Conservation (phyloP, 2,113 vertebrate species). For the Scophthalmus maximus region DNA sequence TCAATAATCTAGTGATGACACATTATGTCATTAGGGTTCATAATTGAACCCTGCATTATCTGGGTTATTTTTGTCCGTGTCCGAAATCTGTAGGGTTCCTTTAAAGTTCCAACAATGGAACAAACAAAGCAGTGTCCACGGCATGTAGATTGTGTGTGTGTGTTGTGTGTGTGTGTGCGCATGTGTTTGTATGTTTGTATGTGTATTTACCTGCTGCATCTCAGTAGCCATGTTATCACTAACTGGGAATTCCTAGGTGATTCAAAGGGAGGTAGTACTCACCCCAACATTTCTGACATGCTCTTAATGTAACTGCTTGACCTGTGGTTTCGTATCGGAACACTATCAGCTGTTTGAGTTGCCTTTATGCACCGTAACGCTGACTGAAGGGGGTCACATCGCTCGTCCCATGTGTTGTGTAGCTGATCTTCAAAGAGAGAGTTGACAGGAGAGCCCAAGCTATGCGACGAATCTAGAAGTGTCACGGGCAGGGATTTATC, state of each 20-base stretch:
- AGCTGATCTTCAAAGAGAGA: conserved; percentile 5
- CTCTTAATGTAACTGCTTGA: conserved; percentile 20
- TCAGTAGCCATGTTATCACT: neutral
- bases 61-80: no score
- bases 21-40: no score
- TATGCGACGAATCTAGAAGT: no score
- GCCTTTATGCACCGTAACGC: conserved; percentile 30
- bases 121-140: no score
- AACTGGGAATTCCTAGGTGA: neutral
- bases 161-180: no score
- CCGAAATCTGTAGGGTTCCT: no score
- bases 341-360: conserved; percentile 15
- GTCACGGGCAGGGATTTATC: no score
- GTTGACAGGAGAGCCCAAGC: conserved; percentile 1
- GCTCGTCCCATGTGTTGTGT: conserved; percentile 17
- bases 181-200: neutral
- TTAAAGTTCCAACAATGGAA: no score
- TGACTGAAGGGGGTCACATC: neutral
- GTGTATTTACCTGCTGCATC: conserved; percentile 7
- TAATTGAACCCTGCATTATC: no score
- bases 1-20: no score
- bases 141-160: no score
- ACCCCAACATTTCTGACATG: neutral
- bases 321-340: conserved; percentile 26
- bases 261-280: no score